phyloP scores from a whole-genome alignment of 2,113 vertebrate genomes.

The Equus przewalskii region DNA sequence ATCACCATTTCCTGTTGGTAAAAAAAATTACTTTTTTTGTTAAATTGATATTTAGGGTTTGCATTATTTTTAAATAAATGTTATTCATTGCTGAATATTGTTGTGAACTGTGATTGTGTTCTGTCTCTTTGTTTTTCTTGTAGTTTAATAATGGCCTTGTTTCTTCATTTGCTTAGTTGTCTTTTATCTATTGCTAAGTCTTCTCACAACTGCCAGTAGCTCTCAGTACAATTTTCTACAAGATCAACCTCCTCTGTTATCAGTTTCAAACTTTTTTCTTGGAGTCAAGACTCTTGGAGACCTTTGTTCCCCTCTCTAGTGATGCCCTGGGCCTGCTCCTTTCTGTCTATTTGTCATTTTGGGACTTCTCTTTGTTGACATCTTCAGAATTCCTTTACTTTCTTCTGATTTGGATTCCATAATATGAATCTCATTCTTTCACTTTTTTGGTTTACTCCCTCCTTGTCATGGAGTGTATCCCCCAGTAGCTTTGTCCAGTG shows the following conservation, averaged over 20 bases:
- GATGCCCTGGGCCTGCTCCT: neutral
- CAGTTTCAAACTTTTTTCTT: neutral
- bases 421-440: neutral
- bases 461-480: neutral
- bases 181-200: neutral
- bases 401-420: neutral
- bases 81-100: neutral
- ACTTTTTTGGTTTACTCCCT: neutral
- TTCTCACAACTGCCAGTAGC: neutral
- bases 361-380: neutral
- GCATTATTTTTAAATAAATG: neutral
- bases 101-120: neutral
- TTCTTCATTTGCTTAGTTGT: constrained; percentile 19
- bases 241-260: neutral
- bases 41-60: neutral
- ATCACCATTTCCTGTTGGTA: neutral
- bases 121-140: neutral
- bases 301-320: neutral
- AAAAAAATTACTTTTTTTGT: neutral
- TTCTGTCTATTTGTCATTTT: neutral
- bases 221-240: neutral
- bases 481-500: neutral
- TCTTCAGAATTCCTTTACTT: neutral
- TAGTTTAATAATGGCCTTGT: neutral
- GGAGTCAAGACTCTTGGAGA: neutral